Base-by-base conservation (phyloP, 2,113 vertebrate species). In the Phalacrocorax brasilianus region DNA sequence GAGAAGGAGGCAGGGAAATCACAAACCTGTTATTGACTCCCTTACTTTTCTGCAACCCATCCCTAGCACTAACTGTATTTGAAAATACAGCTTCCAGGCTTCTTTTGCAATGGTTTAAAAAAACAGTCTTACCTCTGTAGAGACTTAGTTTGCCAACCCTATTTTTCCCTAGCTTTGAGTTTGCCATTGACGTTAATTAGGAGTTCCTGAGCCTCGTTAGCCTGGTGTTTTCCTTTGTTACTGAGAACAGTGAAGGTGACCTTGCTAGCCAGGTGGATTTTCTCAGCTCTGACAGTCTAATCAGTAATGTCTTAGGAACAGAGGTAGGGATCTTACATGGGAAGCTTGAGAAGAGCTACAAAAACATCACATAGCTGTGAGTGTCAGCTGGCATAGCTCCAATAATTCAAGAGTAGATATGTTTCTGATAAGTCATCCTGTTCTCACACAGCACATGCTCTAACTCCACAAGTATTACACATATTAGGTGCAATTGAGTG, bases 281-380 rank as follows among this genome's bases (percentile, higher is more conserved):
- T 93, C 89, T 96, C 35, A 85, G 71, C 74, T 93, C 96, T 93
- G 89, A 91, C 91, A 96, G 73, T 62, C 87, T 97, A 93, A 97
- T 95, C 91, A 95, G 95, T 96, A 93, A 95, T 87, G 77, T 92
- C 91, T 95, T 88, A 94, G 81, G 86, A 95, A 88, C 35, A 95
- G 89, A 95, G 66, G 70, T 40, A 91, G 45, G n/a, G 77, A 87
- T 94, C 87, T 96, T 89, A 94, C 40, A 79, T 0, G 1, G 58
- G 67, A 83, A 95, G 91, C 82, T 85, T 77, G 63, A 91, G 91
- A 93, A 94, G 47, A 94, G 75, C 75, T 93, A 83, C 78, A 91
- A 95, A 92, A 96, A 78, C 28, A 72, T 79, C 85, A 62, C 4
- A 4, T 14, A 89, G 81, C 89, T 95, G 93, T 70, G 93, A 91